Percentiles rank a stretch among this genome's conserved stretches.
Conservation (phyloP, 2,113 vertebrate genomes). For the Calyptomena viridis region DNA sequence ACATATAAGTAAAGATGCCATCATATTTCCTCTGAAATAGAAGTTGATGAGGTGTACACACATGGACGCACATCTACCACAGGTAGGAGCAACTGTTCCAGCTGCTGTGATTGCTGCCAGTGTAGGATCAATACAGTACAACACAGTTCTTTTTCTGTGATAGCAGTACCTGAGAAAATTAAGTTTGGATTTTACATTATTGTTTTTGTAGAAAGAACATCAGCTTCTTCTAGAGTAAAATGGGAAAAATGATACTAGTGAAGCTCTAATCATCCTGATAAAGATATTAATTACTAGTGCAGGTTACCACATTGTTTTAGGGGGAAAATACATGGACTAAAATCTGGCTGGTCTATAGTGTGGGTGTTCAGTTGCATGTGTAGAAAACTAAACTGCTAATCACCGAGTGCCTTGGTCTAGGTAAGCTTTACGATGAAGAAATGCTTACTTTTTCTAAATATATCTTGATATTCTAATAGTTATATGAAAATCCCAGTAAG, state of each 20-base stretch:
- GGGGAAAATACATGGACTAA: background rate
- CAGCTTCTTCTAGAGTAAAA: background rate
- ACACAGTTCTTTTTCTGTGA: background rate
- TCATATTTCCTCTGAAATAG: background rate
- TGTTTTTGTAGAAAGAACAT: background rate
- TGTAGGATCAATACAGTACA: background rate
- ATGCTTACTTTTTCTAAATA: background rate
- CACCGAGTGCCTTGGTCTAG: background rate
- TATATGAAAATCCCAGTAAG: background rate
- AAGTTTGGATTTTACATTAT: background rate
- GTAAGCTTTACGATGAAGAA: background rate
- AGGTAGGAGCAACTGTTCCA: background rate
- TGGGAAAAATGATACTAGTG: background rate
- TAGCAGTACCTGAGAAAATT: background rate
- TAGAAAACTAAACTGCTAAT: background rate
- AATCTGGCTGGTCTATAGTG: background rate
- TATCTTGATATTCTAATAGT: background rate
- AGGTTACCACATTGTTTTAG: background rate
- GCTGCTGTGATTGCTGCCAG: background rate
- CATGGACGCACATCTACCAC: fast-evolving
- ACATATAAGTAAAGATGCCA: background rate
- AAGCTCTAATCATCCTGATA: background rate
- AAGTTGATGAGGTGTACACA: background rate
- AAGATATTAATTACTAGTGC: background rate
- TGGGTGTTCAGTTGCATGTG: background rate